phyloP scores from a whole-genome alignment of 1,140 invertebrate species.

The Brachionus manjavacas region DNA sequence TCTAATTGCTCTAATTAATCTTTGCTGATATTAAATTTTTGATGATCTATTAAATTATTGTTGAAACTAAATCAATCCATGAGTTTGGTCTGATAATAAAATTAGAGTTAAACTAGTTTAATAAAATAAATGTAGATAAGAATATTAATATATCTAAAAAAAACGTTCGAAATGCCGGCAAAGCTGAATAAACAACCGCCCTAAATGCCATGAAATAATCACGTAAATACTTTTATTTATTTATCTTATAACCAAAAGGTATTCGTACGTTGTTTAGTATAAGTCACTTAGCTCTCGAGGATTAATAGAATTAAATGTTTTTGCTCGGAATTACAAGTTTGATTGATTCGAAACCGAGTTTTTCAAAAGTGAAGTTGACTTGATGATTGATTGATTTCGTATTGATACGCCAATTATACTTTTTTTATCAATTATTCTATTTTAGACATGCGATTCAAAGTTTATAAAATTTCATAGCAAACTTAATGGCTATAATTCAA shows the following conservation, averaged over 20 bases:
- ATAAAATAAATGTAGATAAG: not conserved
- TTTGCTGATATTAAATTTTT: not conserved
- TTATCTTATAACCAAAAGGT: not conserved
- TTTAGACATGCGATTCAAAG: conserved; percentile 12
- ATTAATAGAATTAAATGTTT: not conserved
- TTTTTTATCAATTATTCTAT: not conserved
- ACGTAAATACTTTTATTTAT: not conserved
- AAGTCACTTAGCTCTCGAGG: not conserved
- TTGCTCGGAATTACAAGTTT: not conserved
- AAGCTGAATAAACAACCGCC: conserved; percentile 7
- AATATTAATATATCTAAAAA: not conserved
- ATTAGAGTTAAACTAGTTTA: not conserved
- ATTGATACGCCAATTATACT: conserved; percentile 13
- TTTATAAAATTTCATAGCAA: not conserved
- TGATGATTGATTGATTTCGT: conserved; percentile 7
- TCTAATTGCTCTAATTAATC: not conserved
- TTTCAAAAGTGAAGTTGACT: not conserved
- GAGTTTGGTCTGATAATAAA: not conserved
- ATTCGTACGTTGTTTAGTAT: not conserved
- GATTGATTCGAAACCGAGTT: not conserved
- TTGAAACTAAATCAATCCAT: not conserved
- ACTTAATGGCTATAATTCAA: not conserved
- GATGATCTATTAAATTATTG: not conserved
- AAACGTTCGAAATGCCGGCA: not conserved
- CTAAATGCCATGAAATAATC: not conserved